Evolutionary conservation across 2,797 vertebrate species (phyloP).

Genomic region (Muscicapa comitata): DNA sequence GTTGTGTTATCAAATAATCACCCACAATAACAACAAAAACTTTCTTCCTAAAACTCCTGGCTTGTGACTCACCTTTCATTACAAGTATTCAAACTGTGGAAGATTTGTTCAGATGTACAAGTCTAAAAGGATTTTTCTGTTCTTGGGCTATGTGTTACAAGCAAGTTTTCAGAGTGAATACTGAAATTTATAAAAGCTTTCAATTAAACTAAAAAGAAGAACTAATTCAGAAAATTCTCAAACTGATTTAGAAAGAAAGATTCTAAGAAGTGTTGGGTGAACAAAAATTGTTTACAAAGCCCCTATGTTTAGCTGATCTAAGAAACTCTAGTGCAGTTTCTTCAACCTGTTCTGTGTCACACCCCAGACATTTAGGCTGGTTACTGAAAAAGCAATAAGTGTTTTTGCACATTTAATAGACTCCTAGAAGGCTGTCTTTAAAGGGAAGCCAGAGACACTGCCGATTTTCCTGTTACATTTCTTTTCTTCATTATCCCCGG

Average conservation of each 20-base stretch:
- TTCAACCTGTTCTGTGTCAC: background rate
- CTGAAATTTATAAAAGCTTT: background rate
- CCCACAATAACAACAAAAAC: background rate
- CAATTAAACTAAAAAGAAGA: background rate
- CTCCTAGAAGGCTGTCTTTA: background rate
- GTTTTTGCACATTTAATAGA: background rate
- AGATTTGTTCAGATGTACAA: background rate
- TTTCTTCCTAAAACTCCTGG: background rate
- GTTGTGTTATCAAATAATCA: background rate
- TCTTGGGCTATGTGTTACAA: background rate
- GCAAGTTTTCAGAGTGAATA: background rate
- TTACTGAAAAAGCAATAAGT: background rate
- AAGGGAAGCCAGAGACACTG: background rate
- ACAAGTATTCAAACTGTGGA: background rate
- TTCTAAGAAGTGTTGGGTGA: background rate
- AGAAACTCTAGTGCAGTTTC: background rate
- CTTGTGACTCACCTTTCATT: background rate
- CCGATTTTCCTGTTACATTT: background rate
- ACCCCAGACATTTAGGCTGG: background rate
- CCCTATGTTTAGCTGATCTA: background rate
- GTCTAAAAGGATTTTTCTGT: background rate
- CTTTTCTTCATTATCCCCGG: background rate
- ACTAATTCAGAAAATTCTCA: background rate
- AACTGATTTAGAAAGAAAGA: background rate
- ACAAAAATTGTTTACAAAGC: background rate